Percentiles rank a stretch among this genome's conserved stretches.
Evolutionary conservation across 2,888 invertebrate genomes (phyloP).

Genomic region (Melanostoma scalare): DNA sequence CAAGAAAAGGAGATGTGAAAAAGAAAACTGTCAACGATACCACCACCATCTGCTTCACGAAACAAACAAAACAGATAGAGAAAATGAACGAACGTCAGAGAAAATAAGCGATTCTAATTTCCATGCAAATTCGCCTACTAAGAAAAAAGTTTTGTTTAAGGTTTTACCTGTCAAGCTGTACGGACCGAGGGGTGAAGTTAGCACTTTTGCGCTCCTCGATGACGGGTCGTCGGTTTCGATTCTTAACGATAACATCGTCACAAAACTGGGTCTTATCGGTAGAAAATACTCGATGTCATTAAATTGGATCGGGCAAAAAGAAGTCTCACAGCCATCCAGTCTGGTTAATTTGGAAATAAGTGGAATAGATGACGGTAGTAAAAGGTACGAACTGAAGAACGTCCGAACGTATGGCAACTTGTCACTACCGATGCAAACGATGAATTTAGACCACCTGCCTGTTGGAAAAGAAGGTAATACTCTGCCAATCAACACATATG

Average conservation of each 20-base stretch:
- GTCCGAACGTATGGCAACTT: background rate
- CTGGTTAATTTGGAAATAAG: background rate
- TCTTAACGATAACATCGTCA: slow-evolving; percentile 1
- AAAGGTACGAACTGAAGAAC: background rate
- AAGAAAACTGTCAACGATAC: slow-evolving; percentile 13
- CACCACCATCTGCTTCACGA: slow-evolving; percentile 20
- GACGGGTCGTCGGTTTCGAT: slow-evolving; percentile 13
- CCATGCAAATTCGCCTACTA: background rate
- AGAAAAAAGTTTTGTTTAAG: slow-evolving; percentile 9
- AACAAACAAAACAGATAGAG: background rate
- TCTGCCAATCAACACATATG: background rate
- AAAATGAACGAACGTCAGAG: background rate
- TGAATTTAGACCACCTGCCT: background rate
- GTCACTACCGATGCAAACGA: slow-evolving; percentile 6
- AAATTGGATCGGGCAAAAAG: background rate
- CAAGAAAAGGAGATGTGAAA: background rate
- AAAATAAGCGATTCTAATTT: slow-evolving; percentile 2
- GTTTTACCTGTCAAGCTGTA: slow-evolving; percentile 16
- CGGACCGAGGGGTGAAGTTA: background rate
- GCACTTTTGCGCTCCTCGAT: slow-evolving; percentile 8
- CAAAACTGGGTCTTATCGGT: slow-evolving; percentile 3
- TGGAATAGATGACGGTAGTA: background rate
- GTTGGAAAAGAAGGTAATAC: background rate
- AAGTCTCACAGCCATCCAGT: background rate
- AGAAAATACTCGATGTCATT: background rate